Conservation (phyloP, 2,113 vertebrate genomes). For the Sapayoa aenigma region DNA sequence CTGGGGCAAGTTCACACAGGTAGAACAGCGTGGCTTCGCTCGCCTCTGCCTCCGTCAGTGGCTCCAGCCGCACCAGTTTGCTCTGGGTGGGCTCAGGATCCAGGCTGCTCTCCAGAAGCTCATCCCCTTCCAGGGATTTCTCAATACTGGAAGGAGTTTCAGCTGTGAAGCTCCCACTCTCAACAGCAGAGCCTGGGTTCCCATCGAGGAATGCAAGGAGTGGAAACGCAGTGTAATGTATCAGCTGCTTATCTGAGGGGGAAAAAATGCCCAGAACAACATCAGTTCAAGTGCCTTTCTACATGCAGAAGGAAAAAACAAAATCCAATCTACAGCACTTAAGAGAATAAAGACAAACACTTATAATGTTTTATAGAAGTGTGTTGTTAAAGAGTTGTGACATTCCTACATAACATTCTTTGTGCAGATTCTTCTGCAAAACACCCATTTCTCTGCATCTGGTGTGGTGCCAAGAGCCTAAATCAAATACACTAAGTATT, state of each 20-base stretch:
- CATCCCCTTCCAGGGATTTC: slow-evolving; percentile 72
- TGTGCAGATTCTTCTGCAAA: neutral
- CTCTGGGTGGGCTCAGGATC: slow-evolving; percentile 76
- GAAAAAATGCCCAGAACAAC: neutral
- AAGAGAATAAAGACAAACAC: neutral
- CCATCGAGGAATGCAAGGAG: slow-evolving; percentile 91
- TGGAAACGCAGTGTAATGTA: slow-evolving; percentile 92
- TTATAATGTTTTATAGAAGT: neutral
- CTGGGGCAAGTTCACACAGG: slow-evolving; percentile 87
- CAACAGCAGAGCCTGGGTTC: slow-evolving; percentile 67
- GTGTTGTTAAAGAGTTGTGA: neutral
- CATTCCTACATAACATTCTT: neutral
- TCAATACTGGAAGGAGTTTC: slow-evolving; percentile 56
- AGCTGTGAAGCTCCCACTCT: slow-evolving; percentile 44
- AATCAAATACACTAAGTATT: neutral
- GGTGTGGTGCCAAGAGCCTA: neutral
- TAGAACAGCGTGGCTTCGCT: slow-evolving; percentile 91
- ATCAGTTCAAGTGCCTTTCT: neutral
- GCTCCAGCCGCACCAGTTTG: slow-evolving; percentile 90
- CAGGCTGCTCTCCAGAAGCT: slow-evolving; percentile 78
- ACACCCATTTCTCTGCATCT: neutral
- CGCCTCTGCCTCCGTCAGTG: slow-evolving; percentile 90
- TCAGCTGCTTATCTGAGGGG: slow-evolving; percentile 85
- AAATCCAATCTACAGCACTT: neutral
- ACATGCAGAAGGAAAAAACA: neutral